Conservation (phyloP, 2,113 vertebrate species). For the Todiramphus chloris region DNA sequence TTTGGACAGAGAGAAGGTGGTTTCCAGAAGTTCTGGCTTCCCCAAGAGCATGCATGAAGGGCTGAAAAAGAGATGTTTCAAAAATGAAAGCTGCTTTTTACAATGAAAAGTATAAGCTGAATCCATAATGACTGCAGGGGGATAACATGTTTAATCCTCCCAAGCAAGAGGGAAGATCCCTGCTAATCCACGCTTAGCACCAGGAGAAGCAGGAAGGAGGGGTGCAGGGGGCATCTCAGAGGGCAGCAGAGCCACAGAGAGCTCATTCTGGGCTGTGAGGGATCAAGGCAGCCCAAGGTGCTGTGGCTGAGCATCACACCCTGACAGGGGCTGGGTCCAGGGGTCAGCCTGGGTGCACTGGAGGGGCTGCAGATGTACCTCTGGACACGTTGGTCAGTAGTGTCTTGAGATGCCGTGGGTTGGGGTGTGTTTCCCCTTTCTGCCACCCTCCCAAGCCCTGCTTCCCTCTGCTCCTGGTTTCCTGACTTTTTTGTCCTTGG, state of each 20-base stretch:
- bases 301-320: background rate
- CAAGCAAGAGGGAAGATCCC: constrained; percentile 29
- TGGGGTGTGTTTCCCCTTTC: background rate
- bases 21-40: background rate
- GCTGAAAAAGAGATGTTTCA: background rate
- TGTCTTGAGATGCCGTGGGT: rapidly evolving
- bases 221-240: background rate
- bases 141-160: constrained; percentile 47
- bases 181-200: background rate
- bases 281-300: background rate
- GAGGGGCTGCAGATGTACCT: background rate
- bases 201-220: background rate
- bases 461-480: background rate
- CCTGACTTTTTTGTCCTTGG: background rate
- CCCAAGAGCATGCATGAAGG: background rate
- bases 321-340: rapidly evolving
- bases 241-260: background rate
- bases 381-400: rapidly evolving
- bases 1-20: background rate
- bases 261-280: background rate
- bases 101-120: background rate
- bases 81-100: constrained; percentile 24
- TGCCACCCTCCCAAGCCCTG: background rate
- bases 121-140: background rate
- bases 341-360: rapidly evolving